These are phyloP conservation scores for Ceraclea dissimilis DNA, from an alignment of 2,888 invertebrate species.

Conservation along the genomic window DNA sequence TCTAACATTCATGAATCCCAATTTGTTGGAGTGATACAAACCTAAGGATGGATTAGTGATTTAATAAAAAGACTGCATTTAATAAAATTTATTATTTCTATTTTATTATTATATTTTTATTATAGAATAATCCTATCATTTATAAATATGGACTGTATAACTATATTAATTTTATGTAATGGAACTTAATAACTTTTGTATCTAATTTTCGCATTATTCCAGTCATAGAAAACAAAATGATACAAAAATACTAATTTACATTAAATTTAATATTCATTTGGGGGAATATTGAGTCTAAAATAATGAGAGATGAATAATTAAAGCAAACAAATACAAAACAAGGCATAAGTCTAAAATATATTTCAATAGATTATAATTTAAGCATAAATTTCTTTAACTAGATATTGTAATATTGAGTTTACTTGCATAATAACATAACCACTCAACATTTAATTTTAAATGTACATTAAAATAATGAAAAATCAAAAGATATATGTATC, in stretches of 20 bases:
- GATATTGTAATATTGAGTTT: no score
- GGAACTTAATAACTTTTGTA: neutral
- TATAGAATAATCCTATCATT: neutral
- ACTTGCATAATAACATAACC: neutral
- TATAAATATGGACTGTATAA: slow-evolving; percentile 1
- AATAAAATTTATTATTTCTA: neutral
- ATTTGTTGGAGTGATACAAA: slow-evolving; percentile 9
- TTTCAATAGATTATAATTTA: no score
- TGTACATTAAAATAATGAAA: neutral
- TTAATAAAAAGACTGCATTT: neutral
- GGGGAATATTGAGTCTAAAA: neutral
- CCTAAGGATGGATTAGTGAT: no score
- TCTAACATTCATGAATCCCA: slow-evolving; percentile 32
- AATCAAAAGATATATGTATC: neutral
- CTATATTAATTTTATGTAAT: neutral
- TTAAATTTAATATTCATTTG: neutral
- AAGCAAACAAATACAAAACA: no score
- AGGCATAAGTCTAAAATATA: no score
- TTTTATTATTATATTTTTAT: neutral
- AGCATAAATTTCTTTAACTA: no score
- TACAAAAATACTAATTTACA: neutral
- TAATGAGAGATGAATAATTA: neutral
- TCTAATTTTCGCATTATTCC: neutral
- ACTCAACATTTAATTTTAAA: neutral
- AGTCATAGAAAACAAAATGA: no score